Evolutionary conservation across 2,113 vertebrate genomes (phyloP).

Genomic region (Zootoca vivipara): DNA sequence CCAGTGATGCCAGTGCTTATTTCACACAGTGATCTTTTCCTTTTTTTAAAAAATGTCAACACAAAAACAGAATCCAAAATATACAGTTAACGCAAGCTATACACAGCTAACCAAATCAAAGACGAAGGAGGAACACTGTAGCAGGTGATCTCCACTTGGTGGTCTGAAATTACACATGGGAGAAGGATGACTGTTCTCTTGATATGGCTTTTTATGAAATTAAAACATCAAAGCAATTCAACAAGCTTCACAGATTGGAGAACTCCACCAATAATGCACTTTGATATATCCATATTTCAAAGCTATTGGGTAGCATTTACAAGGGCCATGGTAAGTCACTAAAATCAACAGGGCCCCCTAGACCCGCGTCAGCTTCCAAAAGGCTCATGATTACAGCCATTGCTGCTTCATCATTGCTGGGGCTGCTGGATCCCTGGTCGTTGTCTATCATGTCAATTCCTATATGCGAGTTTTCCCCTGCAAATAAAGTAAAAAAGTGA

Average conservation of each 20-base stretch:
- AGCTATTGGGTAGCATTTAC: conserved; percentile 76
- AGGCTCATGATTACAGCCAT: conserved; percentile 99
- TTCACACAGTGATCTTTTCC: conserved; percentile 80
- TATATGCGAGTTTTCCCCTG: conserved; percentile 95
- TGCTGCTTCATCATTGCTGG: conserved; percentile 96
- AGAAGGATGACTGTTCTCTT: conserved; percentile 76
- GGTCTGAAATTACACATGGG: conserved; percentile 80
- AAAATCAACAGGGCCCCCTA: conserved; percentile 97
- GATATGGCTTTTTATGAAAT: conserved; percentile 76
- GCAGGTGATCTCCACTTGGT: conserved; percentile 80
- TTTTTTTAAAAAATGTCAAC: conserved; percentile 65
- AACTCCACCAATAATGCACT: conserved; percentile 81
- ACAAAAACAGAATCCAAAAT: conserved; percentile 81
- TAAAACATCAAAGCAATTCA: conserved; percentile 76
- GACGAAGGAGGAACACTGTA: conserved; percentile 76
- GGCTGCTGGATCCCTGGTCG: conserved; percentile 95
- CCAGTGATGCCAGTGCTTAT: conserved; percentile 79
- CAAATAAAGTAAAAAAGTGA: neutral
- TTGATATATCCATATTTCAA: conserved; percentile 65
- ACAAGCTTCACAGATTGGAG: conserved; percentile 72
- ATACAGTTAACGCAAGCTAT: conserved; percentile 85
- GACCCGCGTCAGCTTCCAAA: conserved; percentile 96
- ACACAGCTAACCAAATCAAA: conserved; percentile 80
- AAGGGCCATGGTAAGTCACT: conserved; percentile 98
- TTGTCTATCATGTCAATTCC: conserved; percentile 95